Conservation (phyloP, 2,113 vertebrate genomes). For the Steatornis caripensis region DNA sequence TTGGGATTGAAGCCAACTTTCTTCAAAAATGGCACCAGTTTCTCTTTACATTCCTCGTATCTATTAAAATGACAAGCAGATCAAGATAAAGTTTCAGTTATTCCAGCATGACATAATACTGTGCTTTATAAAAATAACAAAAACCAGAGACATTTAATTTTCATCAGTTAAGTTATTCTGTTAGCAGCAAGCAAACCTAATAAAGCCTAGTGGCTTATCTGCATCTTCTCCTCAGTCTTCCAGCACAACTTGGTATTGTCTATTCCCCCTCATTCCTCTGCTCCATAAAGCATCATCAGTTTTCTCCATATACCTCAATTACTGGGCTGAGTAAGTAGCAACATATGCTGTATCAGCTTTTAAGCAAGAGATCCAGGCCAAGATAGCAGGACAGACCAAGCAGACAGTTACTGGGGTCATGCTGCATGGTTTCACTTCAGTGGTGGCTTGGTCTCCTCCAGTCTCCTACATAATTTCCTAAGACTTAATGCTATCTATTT, state of each 20-base stretch:
- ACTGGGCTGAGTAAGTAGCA: not conserved
- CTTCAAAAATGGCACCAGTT: slow-evolving; percentile 98
- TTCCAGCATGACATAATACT: not conserved
- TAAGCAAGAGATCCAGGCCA: not conserved
- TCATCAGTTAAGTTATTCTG: not conserved
- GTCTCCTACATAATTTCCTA: not conserved
- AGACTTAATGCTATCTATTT: not conserved
- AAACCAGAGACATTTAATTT: not conserved
- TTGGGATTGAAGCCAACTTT: slow-evolving; percentile 99
- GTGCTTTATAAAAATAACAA: not conserved
- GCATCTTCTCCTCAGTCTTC: not conserved
- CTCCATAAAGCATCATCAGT: not conserved
- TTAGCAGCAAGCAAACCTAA: not conserved
- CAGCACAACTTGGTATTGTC: not conserved
- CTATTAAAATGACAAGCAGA: slow-evolving; percentile 68
- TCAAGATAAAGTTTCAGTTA: not conserved
- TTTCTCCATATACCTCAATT: not conserved
- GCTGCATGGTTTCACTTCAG: not conserved
- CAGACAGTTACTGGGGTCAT: not conserved
- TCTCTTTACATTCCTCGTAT: slow-evolving; percentile 99
- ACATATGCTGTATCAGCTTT: not conserved
- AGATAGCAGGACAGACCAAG: not conserved
- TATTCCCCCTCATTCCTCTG: not conserved
- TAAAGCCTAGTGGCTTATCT: not conserved
- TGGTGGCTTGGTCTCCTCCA: not conserved